A percentile compares a stretch with the other conserved stretches of the same genome.
Evolutionary conservation across 2,888 invertebrate genomes (phyloP).

Genomic region (Carpatolechia fugitivella): DNA sequence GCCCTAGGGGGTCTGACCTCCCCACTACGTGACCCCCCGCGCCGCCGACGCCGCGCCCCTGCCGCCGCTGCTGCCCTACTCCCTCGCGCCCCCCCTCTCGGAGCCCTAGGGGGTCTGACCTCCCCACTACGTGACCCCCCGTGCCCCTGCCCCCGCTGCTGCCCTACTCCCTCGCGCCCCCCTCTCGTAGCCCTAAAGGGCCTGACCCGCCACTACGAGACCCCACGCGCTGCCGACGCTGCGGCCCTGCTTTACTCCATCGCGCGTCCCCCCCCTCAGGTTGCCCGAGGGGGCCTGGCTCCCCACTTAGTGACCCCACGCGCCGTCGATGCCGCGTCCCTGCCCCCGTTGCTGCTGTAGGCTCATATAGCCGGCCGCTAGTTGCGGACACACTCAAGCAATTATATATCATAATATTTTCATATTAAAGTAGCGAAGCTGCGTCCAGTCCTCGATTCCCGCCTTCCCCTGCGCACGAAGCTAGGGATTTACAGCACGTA

Average conservation of each 20-base stretch:
- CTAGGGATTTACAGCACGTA: too few species aligned
- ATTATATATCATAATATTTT: too few species aligned
- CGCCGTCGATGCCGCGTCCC: too few species aligned
- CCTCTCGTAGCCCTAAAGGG: slow-evolving; percentile 27
- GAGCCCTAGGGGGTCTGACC: slow-evolving; percentile 43
- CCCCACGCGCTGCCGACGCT: slow-evolving; percentile 37
- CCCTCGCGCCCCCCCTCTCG: not conserved
- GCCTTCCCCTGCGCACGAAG: too few species aligned
- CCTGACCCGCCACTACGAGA: slow-evolving; percentile 63
- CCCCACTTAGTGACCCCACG: slow-evolving; percentile 62
- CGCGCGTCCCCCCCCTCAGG: too few species aligned
- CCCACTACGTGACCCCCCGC: slow-evolving; percentile 59
- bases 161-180: not conserved
- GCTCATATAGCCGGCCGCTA: too few species aligned
- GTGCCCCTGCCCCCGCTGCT: slow-evolving; percentile 21
- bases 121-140: slow-evolving; percentile 62
- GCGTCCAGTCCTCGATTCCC: too few species aligned
- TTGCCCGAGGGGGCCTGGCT: slow-evolving; percentile 41
- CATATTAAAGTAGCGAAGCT: too few species aligned
- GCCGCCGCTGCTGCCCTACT: slow-evolving; percentile 16
- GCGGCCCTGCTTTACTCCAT: slow-evolving; percentile 12
- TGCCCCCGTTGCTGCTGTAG: slow-evolving; percentile 15
- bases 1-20: slow-evolving; percentile 48
- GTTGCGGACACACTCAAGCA: too few species aligned
- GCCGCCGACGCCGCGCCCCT: slow-evolving; percentile 21